Percentiles rank a stretch among this genome's conserved stretches.
phyloP scores from a whole-genome alignment of 2,888 invertebrate species.

The Tetanocera ferruginea region DNA sequence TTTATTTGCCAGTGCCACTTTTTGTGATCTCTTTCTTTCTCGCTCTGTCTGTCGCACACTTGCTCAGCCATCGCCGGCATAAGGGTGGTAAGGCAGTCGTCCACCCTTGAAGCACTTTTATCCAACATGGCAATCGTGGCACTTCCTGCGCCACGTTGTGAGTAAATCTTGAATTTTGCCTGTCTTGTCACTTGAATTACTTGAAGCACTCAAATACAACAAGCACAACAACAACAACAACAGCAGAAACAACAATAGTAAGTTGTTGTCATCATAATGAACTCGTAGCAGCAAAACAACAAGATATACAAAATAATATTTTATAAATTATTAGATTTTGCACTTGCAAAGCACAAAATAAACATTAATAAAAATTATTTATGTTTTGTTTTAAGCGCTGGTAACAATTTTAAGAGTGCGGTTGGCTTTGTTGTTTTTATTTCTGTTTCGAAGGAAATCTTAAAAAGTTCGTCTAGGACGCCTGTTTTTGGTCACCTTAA shows the following conservation, averaged over 20 bases:
- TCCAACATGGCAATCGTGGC: constrained; percentile 19
- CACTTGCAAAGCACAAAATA: constrained; percentile 39
- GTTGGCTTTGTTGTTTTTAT: neutral
- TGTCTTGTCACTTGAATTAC: constrained; percentile 25
- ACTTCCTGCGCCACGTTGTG: constrained; percentile 13
- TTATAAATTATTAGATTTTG: constrained; percentile 38
- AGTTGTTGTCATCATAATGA: constrained; percentile 8
- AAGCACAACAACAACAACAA: neutral
- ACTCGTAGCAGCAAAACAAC: constrained; percentile 14
- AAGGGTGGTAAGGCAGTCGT: neutral
- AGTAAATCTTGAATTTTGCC: constrained; percentile 9
- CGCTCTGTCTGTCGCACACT: neutral
- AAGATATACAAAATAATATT: constrained; percentile 4
- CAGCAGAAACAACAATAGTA: neutral
- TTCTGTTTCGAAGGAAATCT: neutral
- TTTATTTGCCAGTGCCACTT: constrained; percentile 64
- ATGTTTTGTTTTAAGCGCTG: constrained; percentile 18
- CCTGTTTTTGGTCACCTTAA: too few species aligned
- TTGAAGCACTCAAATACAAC: constrained; percentile 19
- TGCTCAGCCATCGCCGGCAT: neutral
- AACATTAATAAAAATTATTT: constrained; percentile 39
- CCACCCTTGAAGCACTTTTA: neutral
- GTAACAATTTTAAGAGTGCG: neutral
- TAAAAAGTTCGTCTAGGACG: too few species aligned
- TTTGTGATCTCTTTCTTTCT: constrained; percentile 44